phyloP scores from a whole-genome alignment of 1,140 invertebrate species.

The Halesus radiatus region DNA sequence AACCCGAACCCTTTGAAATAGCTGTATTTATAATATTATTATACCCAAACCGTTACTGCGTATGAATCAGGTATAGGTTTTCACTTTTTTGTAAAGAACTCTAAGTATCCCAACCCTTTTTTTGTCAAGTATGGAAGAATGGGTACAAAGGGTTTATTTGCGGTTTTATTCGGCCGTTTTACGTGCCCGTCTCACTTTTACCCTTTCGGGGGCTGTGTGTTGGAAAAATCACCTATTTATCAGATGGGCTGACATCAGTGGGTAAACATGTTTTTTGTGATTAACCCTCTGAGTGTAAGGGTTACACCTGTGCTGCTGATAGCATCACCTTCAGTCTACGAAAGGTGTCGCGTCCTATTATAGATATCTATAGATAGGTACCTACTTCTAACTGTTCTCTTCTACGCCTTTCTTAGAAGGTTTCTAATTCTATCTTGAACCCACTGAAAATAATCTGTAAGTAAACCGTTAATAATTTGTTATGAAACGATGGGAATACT shows the following conservation, averaged over 20 bases:
- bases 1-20: constrained; percentile 42
- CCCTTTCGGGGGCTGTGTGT: constrained; percentile 33
- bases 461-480: constrained; percentile 10
- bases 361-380: background rate
- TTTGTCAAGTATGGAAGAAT: constrained; percentile 42
- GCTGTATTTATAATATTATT: background rate
- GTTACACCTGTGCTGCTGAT: constrained; percentile 51
- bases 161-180: constrained; percentile 13
- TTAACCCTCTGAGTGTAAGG: constrained; percentile 15
- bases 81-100: constrained; percentile 50
- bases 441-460: background rate
- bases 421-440: background rate
- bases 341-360: constrained; percentile 41
- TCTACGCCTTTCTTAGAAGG: background rate
- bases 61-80: constrained; percentile 50
- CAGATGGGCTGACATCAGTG: constrained; percentile 43
- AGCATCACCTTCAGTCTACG: constrained; percentile 43
- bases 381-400: constrained; percentile 1
- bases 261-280: constrained; percentile 51
- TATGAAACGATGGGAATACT: background rate
- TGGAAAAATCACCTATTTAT: constrained; percentile 56
- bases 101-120: constrained; percentile 47
- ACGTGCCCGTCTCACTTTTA: constrained; percentile 31
- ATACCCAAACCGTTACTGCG: constrained; percentile 29
- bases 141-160: constrained; percentile 47